These are phyloP conservation scores for Incurvaria masculella DNA, from an alignment of 2,888 invertebrate species.

Conservation along the genomic window DNA sequence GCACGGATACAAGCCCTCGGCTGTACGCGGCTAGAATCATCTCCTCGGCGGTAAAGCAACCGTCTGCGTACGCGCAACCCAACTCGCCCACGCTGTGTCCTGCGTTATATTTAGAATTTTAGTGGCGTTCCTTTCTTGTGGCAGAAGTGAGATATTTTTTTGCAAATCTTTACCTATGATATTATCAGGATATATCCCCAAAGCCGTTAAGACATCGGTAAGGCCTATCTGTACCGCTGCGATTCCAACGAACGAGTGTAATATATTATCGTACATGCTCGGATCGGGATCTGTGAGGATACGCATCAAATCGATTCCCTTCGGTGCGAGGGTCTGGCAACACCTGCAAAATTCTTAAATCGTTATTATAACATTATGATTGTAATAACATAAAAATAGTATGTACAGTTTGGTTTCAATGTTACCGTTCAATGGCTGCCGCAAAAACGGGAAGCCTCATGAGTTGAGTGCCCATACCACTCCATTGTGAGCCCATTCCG, in stretches of 20 bases:
- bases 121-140: too few species aligned
- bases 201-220: conserved; percentile 51
- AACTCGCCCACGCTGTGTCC: conserved; percentile 95
- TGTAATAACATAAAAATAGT: too few species aligned
- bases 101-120: too few species aligned
- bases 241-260: conserved; percentile 65
- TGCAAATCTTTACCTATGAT: conserved; percentile 56
- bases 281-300: conserved; percentile 64
- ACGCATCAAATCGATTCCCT: conserved; percentile 63
- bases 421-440: conserved; percentile 45
- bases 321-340: conserved; percentile 53
- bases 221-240: conserved; percentile 56
- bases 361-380: too few species aligned
- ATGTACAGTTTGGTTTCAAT: too few species aligned
- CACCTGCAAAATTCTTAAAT: conserved; percentile 42
- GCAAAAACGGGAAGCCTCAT: conserved; percentile 62
- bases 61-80: conserved; percentile 94
- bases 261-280: conserved; percentile 48
- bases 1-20: conserved; percentile 72
- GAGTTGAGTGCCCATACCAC: conserved; percentile 62
- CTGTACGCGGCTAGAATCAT: conserved; percentile 83
- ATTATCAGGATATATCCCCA: conserved; percentile 61
- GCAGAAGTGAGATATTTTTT: neutral
- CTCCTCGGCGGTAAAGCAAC: conserved; percentile 83
- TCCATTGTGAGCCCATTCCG: conserved; percentile 72